These are phyloP conservation scores for Caloenas nicobarica DNA, from an alignment of 2,113 vertebrate genomes.

Conservation along the genomic window DNA sequence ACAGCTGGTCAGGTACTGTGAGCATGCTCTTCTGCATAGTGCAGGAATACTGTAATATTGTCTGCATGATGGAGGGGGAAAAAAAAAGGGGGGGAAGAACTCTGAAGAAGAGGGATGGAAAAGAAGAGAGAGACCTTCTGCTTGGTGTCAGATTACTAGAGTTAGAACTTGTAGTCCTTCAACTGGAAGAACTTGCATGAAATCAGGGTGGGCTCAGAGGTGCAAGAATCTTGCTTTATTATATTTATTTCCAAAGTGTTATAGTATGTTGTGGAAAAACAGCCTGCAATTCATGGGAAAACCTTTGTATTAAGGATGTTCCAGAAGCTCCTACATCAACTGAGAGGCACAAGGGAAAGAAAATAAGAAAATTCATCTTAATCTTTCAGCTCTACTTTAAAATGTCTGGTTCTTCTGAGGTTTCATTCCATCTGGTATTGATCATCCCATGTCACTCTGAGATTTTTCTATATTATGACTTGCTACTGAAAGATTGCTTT, in stretches of 20 bases:
- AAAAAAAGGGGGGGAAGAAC: neutral
- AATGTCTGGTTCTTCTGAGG: neutral
- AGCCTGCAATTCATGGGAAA: neutral
- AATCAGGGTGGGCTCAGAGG: neutral
- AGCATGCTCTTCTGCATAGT: neutral
- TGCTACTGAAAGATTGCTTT: neutral
- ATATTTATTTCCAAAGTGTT: neutral
- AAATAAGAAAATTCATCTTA: neutral
- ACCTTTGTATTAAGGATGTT: neutral
- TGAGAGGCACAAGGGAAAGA: neutral
- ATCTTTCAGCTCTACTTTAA: conserved; percentile 6
- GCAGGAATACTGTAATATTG: neutral
- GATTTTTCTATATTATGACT: neutral
- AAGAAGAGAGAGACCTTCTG: neutral
- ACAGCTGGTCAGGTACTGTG: neutral
- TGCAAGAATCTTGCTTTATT: neutral
- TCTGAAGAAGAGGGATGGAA: neutral
- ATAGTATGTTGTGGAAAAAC: neutral
- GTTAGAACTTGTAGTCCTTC: neutral
- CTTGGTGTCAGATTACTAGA: neutral
- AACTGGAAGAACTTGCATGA: neutral
- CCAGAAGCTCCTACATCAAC: neutral
- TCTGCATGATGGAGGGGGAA: neutral
- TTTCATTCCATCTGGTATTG: conserved; percentile 3
- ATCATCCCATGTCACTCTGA: neutral